Evolutionary conservation across 2,888 invertebrate genomes (phyloP), one percentile per base, ranked within the genome.

Genomic region (Hyposoter didymator): DNA sequence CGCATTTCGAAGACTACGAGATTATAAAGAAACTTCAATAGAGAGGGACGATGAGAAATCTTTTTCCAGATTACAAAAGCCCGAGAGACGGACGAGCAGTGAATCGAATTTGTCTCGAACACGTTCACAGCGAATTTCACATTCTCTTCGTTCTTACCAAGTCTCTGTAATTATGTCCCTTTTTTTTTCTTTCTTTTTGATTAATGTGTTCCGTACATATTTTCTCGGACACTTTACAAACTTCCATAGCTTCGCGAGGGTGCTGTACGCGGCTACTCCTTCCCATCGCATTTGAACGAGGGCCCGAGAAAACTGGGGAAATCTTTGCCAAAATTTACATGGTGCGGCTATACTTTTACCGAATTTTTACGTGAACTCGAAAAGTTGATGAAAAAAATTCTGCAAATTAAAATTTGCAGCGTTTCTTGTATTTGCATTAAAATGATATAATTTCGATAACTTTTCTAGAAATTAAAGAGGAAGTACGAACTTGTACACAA

Each of bases 11-110:
- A 35, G 52, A 49, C n/a, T 10, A 17, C 22, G 19, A 32, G 10
- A 14, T 22, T 22, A n/a, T n/a, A 47, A 17, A 12, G 75, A 47
- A 72, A 47, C 67, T 64, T 73, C 67, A 73, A 55, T 45, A 28
- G 72, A 28, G 72, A 66, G 66, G 28, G 1, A 45, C 66, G 55
- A 49, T 22, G 66, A 73, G 32, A 55, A n/a, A 67, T 72, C 78
- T 78, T 67, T 72, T 72, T 72, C 28, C 64, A 19, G 35, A 19
- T 22, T 17, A 12, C 39, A 45, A 19, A 67, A 52, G 35, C 52
- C 45, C 64, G 39, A 19, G 55, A 19, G 45, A 55, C 32, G 55
- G 78, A 62, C 17, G 32, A 52, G 0, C n/a, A n/a, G 19, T n/a
- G 35, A 45, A 47, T 70, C n/a, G 49, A 19, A 70, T 32, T 70